Conservation (phyloP, 1,140 invertebrate genomes). For the Drosophila guanche region DNA sequence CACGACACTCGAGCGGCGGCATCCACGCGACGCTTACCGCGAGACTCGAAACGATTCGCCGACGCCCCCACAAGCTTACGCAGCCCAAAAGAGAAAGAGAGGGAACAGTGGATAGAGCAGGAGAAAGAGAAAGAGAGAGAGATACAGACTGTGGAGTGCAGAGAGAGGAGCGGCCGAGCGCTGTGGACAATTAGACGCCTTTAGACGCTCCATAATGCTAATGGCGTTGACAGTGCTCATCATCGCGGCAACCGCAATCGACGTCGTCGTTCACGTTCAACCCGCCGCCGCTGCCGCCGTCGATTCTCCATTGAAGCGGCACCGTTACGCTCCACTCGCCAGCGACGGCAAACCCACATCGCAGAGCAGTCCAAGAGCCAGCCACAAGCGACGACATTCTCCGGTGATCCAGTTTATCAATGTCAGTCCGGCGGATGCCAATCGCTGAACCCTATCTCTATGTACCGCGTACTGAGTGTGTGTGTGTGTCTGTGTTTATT, state of each 20-base stretch:
- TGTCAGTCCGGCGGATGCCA: conserved; percentile 72
- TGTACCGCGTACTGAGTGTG: too few species aligned
- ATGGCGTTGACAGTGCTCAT: conserved; percentile 82
- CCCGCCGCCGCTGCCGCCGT: conserved; percentile 34
- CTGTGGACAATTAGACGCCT: conserved; percentile 75
- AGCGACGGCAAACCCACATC: conserved; percentile 18
- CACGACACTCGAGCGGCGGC: conserved; percentile 65
- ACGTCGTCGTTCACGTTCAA: conserved; percentile 31
- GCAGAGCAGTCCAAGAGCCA: too few species aligned
- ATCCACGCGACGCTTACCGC: conserved; percentile 43
- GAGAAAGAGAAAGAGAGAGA: conserved; percentile 13
- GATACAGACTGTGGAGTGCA: neutral
- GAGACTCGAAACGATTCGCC: conserved; percentile 55
- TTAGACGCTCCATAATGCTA: conserved; percentile 79
- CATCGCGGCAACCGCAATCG: conserved; percentile 63
- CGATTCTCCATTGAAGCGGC: conserved; percentile 72
- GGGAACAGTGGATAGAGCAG: neutral
- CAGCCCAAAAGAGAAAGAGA: neutral
- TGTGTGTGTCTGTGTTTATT: conserved; percentile 40
- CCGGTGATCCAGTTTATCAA: conserved; percentile 71
- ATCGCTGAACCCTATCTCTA: conserved; percentile 64
- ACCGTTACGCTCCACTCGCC: conserved; percentile 70
- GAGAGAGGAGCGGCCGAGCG: conserved; percentile 12
- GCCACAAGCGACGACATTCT: too few species aligned
- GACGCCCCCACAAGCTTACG: conserved; percentile 45